Percentiles rank a stretch among this genome's conserved stretches.
These are phyloP conservation scores for Papilio glaucus DNA, from an alignment of 1,140 invertebrate genomes.

Conservation along the genomic window DNA sequence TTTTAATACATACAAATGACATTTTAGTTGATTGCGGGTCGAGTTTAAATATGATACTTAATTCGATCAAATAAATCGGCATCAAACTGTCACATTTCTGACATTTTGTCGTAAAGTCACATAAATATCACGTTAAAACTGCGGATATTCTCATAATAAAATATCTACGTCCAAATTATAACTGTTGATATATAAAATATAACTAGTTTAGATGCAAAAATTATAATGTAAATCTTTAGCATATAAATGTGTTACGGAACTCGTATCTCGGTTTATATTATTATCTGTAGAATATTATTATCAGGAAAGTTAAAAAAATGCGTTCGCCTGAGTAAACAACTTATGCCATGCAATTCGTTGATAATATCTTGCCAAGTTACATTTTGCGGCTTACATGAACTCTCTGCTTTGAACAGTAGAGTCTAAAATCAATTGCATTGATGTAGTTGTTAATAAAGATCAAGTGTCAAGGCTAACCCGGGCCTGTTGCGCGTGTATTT, in stretches of 20 bases:
- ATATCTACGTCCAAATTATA: background rate
- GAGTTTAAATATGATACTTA: too few relatives aligned
- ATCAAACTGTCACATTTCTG: background rate
- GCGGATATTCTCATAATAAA: background rate
- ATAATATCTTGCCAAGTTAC: slow-evolving; percentile 27
- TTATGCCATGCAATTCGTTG: slow-evolving; percentile 43
- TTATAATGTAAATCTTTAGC: background rate
- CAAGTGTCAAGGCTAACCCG: slow-evolving; percentile 36
- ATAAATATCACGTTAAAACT: background rate
- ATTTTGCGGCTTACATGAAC: slow-evolving; percentile 12
- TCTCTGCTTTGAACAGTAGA: background rate
- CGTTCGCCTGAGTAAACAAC: slow-evolving; percentile 43
- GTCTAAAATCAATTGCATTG: background rate
- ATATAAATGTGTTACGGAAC: slow-evolving; percentile 36
- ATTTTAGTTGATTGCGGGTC: too few relatives aligned
- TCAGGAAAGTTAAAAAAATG: slow-evolving; percentile 49
- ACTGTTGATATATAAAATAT: background rate
- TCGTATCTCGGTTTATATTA: slow-evolving; percentile 15
- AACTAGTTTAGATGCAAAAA: background rate
- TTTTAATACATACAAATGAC: too few relatives aligned
- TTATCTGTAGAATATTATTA: slow-evolving; percentile 41
- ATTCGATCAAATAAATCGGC: too few relatives aligned
- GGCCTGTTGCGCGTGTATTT: slow-evolving; percentile 38
- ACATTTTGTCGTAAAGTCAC: background rate
- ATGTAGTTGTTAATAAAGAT: slow-evolving; percentile 2